Base-by-base conservation (phyloP, 2,113 vertebrate genomes). In the Suncus etruscus region DNA sequence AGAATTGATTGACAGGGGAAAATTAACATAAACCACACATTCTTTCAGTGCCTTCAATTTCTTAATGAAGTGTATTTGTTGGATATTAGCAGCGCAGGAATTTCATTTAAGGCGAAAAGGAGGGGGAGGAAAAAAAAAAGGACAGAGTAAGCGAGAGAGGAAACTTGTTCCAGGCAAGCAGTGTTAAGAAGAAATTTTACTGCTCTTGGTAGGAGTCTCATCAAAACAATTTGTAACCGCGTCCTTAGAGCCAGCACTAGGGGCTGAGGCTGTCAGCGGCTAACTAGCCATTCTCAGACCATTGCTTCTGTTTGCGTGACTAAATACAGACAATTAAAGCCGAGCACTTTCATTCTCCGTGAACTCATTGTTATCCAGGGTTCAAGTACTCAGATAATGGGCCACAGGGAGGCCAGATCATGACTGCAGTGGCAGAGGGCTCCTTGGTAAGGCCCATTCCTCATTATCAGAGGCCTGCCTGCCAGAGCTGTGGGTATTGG, bases 271-370 rank as follows among this genome's bases (percentile, higher is more conserved):
- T 99, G 99, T 99, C 99, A 99, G 98, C 98, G 98, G 98, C 98
- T 99, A 99, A 96, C 98, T 98, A 98, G 98, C 98, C 98, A 98
- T 99, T 99, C 99, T 98, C 99, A 99, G 99, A 98, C 98, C 99
- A 99, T 99, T 98, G 99, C 99, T 98, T 98, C 98, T 98, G 99
- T 99, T 99, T 99, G 99, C 99, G 99, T 99, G 99, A 99, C 99
- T 99, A 99, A 99, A 99, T 99, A 99, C 99, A 99, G 99, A 99
- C 99, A 99, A 99, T 99, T 99, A 99, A 99, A 98, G 98, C 98
- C 97, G 97, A 98, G 98, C 98, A 98, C 99, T 99, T 99, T 99
- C 98, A 98, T 98, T 99, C 99, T 99, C 98, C 98, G 97, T 99
- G 99, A 99, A 99, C 98, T 98, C 99, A 99, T 99, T 99, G 99